phyloP scores from a whole-genome alignment of 1,140 invertebrate genomes.

The Calliphora vicina region DNA sequence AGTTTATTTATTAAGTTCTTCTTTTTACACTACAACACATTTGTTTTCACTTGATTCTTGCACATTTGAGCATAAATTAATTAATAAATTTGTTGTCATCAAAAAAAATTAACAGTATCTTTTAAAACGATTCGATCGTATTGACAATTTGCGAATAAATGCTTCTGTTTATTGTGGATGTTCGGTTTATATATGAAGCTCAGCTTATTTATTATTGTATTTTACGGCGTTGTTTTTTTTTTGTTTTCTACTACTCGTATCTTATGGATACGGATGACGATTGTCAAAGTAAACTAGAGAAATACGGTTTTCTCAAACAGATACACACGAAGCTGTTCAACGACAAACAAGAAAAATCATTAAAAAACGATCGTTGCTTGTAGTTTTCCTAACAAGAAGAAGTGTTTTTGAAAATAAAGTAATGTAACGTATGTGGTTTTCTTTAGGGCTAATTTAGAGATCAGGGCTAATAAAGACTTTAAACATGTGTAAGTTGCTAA shows the following conservation, averaged over 20 bases:
- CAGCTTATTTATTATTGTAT: neutral
- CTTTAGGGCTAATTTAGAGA: too few relatives aligned
- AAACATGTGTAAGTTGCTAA: too few relatives aligned
- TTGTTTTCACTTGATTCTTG: neutral
- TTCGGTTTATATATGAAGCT: conserved; percentile 16
- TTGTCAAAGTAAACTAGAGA: neutral
- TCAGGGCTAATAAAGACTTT: too few relatives aligned
- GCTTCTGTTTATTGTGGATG: neutral
- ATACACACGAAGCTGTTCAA: neutral
- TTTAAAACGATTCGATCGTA: neutral
- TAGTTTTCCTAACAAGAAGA: neutral
- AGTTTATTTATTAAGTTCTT: too few relatives aligned
- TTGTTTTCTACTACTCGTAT: neutral
- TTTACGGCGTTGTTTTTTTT: neutral
- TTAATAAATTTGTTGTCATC: neutral
- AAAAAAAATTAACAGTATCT: neutral
- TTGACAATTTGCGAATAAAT: conserved; percentile 34
- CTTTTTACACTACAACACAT: neutral
- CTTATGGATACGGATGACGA: neutral
- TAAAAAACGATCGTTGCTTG: neutral
- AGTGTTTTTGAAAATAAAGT: neutral
- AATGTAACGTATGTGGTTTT: too few relatives aligned
- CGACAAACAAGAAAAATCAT: neutral
- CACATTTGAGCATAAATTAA: neutral
- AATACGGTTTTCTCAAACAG: conserved; percentile 9